Base-by-base conservation (phyloP, 2,113 vertebrate genomes). In the Emydura subglobosa region DNA sequence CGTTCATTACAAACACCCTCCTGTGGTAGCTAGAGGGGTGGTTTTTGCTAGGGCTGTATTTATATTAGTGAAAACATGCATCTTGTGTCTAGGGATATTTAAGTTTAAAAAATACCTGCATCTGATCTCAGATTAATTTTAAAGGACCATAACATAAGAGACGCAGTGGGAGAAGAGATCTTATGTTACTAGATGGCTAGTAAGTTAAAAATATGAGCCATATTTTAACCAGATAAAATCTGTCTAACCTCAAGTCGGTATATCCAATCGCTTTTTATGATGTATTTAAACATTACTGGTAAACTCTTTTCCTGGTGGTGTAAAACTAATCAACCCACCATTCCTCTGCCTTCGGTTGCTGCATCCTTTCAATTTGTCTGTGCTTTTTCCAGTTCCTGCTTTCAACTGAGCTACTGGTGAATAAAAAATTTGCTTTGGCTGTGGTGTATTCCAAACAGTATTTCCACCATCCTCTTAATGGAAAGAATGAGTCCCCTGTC, bases 371-470 rank as follows among this genome's bases (percentile, higher is more conserved):
- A 90, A 79, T 47, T 24, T 14, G 61, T 59, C 4, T 86, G 87
- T 91, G 76, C 85, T 83, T 49, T 72, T 85, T 57, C 97, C 97
- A 95, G 92, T 34, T 53, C 54, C 85, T 86, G 44, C 88, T 49
- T 55, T 47, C 0, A 8, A 31, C 42, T 4, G 34, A 72, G 44
- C 50, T 59, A 12, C 1, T 25, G 22, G 13, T n/a, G 27, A 24
- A 1, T 4, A 0, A 4, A 42, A 2, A 6, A 14, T 55, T 65
- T 49, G 55, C 79, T 51, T 59, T 21, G 79, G 57, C 88, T 6
- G 0, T 59, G 54, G 89, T 83, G 74, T 61, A 6, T 82, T 91
- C 87, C 95, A 61, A 81, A 76, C 90, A 83, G 82, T 90, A 10
- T 90, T 87, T 91, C 44, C 86, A 82, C n/a, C 59, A 39, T 22